phyloP scores from a whole-genome alignment of 1,140 invertebrate species.

The Bombus superbus region DNA sequence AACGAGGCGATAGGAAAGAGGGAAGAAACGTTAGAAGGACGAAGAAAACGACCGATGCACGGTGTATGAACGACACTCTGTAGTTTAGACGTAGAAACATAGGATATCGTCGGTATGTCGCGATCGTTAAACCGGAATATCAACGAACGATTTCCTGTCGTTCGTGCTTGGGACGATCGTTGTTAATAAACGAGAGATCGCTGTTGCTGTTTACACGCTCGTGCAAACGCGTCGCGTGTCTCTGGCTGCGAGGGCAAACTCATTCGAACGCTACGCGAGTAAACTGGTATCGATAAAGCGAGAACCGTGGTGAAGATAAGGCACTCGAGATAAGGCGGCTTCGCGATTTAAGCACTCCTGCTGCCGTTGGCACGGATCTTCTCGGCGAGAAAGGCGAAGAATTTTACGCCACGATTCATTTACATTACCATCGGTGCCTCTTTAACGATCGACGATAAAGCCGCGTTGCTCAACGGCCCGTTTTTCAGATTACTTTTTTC shows the following conservation, averaged over 20 bases:
- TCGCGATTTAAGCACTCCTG: slow-evolving; percentile 48
- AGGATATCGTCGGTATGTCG: background rate
- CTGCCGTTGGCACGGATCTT: slow-evolving; percentile 33
- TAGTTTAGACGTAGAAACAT: background rate
- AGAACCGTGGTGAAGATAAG: slow-evolving; percentile 46
- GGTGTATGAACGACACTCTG: background rate
- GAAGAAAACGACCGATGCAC: background rate
- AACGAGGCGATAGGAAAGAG: background rate
- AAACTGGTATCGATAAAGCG: slow-evolving; percentile 41
- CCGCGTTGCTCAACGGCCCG: background rate
- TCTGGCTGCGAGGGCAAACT: background rate
- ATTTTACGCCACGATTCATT: slow-evolving; percentile 34
- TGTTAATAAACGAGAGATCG: slow-evolving; percentile 5
- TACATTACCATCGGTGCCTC: slow-evolving; percentile 38
- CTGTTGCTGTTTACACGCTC: background rate
- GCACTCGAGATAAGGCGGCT: slow-evolving; percentile 30
- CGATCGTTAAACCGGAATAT: background rate
- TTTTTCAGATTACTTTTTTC: background rate
- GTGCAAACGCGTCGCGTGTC: background rate
- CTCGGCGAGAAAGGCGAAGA: background rate
- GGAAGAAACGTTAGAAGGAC: too few species aligned
- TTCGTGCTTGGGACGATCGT: background rate
- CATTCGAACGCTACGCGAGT: slow-evolving; percentile 8
- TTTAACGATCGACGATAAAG: slow-evolving; percentile 33
- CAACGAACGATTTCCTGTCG: background rate